Evolutionary conservation across 2,113 vertebrate species (phyloP).

Genomic region (Nyctereutes procyonoides): DNA sequence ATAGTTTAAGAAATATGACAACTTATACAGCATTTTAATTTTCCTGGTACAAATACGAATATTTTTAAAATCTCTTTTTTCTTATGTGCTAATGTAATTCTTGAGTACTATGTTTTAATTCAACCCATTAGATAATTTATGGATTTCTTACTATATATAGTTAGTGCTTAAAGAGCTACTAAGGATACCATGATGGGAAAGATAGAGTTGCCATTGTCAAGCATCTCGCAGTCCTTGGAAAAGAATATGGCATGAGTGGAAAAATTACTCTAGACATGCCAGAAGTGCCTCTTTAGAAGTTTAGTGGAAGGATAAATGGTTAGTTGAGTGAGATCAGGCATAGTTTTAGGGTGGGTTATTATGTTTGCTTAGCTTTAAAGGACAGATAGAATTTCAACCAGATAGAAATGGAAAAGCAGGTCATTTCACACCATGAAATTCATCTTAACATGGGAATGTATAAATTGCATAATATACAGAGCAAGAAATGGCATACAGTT

Average conservation of each 20-base stretch:
- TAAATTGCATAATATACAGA: not conserved
- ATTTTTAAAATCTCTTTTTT: not conserved
- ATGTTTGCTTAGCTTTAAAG: constrained; percentile 11
- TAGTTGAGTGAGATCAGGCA: not conserved
- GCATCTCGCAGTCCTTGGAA: not conserved
- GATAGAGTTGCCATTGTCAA: not conserved
- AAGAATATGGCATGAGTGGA: not conserved
- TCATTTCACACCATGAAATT: constrained; percentile 50
- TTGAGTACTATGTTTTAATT: not conserved
- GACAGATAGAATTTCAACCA: constrained; percentile 8
- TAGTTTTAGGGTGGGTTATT: not conserved
- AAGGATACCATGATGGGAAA: not conserved
- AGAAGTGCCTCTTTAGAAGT: not conserved
- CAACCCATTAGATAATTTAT: not conserved
- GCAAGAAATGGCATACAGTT: not conserved
- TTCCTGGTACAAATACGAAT: not conserved
- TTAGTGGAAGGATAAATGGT: not conserved
- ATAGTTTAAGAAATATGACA: constrained; percentile 15
- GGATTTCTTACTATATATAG: not conserved
- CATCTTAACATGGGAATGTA: not conserved
- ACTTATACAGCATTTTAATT: not conserved
- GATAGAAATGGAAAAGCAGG: not conserved
- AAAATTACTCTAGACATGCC: not conserved
- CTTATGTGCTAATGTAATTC: not conserved
- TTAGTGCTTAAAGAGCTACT: not conserved